Percentiles rank a stretch among this genome's conserved stretches.
These are phyloP conservation scores for Rhinogobius similis DNA, from an alignment of 2,113 vertebrate genomes.

Conservation along the genomic window DNA sequence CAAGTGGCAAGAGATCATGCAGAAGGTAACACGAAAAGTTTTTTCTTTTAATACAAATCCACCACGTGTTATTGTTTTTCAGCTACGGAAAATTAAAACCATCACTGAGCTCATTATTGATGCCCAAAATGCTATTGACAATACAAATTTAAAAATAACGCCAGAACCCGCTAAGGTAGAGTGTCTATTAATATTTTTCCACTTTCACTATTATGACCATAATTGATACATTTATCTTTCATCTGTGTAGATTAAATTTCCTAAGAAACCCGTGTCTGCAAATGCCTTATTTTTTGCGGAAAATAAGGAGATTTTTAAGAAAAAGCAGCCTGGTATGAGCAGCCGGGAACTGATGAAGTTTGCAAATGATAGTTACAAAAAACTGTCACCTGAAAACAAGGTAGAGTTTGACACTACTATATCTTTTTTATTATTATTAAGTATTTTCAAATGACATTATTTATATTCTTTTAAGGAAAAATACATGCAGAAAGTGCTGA, in stretches of 20 bases:
- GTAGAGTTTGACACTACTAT: conserved; percentile 11
- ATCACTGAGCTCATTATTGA: conserved; percentile 60
- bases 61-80: background rate
- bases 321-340: conserved; percentile 1
- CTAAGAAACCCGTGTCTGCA: conserved; percentile 9
- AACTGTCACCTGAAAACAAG: conserved; percentile 36
- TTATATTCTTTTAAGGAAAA: conserved; percentile 14
- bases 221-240: background rate
- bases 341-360: background rate
- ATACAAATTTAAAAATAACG: background rate
- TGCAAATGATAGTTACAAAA: background rate
- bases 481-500: conserved; percentile 16
- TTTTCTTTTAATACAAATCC: background rate
- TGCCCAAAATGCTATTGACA: conserved; percentile 38
- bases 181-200: background rate
- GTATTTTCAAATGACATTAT: background rate
- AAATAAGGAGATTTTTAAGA: conserved; percentile 4
- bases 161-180: conserved; percentile 1
- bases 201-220: background rate
- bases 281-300: conserved; percentile 21
- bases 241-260: background rate
- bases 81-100: conserved; percentile 57
- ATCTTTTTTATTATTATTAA: background rate
- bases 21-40: conserved; percentile 31
- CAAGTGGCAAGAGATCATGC: conserved; percentile 45